Conservation (phyloP, 2,888 invertebrate genomes). For the Andrena chrysosceles region DNA sequence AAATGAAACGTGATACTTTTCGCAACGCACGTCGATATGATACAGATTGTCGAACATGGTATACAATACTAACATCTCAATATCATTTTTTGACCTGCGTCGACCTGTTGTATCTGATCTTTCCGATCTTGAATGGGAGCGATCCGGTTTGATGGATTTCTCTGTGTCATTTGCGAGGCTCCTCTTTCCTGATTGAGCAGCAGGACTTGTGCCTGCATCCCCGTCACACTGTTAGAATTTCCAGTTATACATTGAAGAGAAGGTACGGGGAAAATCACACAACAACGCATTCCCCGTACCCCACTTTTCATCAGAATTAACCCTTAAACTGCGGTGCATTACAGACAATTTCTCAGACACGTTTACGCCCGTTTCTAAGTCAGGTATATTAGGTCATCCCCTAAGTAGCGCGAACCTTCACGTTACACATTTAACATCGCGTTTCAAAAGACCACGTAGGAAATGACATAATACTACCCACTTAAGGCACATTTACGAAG, state of each 20-base stretch:
- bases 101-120: constrained; percentile 8
- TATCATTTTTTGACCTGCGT: constrained; percentile 21
- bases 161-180: constrained; percentile 29
- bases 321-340: constrained; percentile 1
- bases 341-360: not conserved
- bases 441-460: not conserved
- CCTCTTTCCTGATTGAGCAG: constrained; percentile 65
- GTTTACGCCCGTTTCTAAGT: no score
- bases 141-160: not conserved
- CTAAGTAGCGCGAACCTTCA: not conserved
- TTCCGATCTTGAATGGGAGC: not conserved
- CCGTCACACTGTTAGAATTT: constrained; percentile 84
- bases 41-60: not conserved
- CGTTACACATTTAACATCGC: not conserved
- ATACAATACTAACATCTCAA: constrained; percentile 33
- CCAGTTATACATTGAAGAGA: constrained; percentile 80
- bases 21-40: no score
- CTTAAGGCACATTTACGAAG: no score
- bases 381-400: not conserved
- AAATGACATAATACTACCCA: not conserved
- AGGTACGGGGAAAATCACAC: constrained; percentile 76
- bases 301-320: constrained; percentile 64
- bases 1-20: no score
- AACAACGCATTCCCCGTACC: constrained; percentile 70
- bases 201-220: constrained; percentile 81